Base-by-base conservation (phyloP, 2,888 invertebrate species). In the Falcaria lacertinaria region DNA sequence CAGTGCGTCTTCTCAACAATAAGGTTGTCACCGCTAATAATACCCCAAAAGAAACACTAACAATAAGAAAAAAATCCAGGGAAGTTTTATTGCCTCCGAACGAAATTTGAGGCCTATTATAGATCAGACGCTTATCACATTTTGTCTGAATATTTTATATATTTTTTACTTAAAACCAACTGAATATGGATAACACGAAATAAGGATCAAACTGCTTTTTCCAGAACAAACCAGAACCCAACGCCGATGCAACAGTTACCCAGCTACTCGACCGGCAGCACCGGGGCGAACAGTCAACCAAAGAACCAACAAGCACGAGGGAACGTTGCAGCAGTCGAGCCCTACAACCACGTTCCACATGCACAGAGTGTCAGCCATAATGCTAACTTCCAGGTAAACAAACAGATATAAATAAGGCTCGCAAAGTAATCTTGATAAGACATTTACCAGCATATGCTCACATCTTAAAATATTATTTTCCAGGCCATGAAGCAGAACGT, bases 251-350 rank as follows among this genome's bases (percentile, higher is more conserved):
- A 89, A 62, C 86, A 89, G 72, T 64, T 90, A 59, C 84, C 90
- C 6, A 80, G 78, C 65, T 84, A 89, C 56, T 74, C 86, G 50
- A 64, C 81, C 42, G 73, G 79, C 39, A 74, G 55, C 51, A 71
- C 66, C 44, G 75, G 69, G 50, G 74, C 69, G 43, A 80, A 66
- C 56, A 80, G 68, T 64, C 89, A 86, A 82, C 87, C 82, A 80
- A 86, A 84, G 83, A 84, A 80, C 67, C 89, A 82, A 67, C 90
- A 91, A 57, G 88, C 93, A 5, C 90, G 95, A 39, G 95, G 94
- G 42, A 96, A 96, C 80, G 93, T 96, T 48, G 96, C 96, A 14
- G 96, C 96, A 36, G 94, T 96, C 32, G 96, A 96, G 73, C 96
- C 96, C 2, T 96, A 95, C 75, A 95, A 96, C 66, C 96, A 96